Evolutionary conservation across 2,888 invertebrate genomes (phyloP).

Genomic region (Ptilodon capucinus): DNA sequence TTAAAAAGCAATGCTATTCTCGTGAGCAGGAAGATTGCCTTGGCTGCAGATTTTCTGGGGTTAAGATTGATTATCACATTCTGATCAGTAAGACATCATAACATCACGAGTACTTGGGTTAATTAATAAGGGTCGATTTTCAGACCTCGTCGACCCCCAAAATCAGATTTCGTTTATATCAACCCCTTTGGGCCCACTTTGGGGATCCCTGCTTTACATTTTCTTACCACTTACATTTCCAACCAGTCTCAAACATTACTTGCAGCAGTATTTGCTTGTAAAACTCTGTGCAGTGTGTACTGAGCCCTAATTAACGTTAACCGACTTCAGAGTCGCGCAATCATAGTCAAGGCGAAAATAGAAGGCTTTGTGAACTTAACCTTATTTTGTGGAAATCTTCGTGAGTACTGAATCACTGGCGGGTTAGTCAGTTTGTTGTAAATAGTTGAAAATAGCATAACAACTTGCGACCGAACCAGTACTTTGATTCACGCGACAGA

Average conservation of each 20-base stretch:
- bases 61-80: no score
- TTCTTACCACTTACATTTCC: no score
- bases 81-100: no score
- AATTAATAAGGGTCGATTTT: no score
- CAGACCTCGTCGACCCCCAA: no score
- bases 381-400: constrained; percentile 38
- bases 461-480: neutral
- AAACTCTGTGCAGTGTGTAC: constrained; percentile 47
- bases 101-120: no score
- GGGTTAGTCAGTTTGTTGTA: neutral
- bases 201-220: no score
- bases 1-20: no score
- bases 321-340: constrained; percentile 55
- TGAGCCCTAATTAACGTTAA: constrained; percentile 56
- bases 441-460: neutral
- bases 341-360: constrained; percentile 52
- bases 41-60: no score
- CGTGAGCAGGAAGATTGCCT: no score
- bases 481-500: neutral
- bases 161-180: no score
- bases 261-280: constrained; percentile 7
- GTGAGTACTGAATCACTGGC: neutral
- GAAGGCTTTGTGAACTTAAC: constrained; percentile 58
- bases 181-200: neutral
- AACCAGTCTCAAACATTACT: no score